phyloP scores from a whole-genome alignment of 2,888 invertebrate genomes.

The Exocentrus adspersus region DNA sequence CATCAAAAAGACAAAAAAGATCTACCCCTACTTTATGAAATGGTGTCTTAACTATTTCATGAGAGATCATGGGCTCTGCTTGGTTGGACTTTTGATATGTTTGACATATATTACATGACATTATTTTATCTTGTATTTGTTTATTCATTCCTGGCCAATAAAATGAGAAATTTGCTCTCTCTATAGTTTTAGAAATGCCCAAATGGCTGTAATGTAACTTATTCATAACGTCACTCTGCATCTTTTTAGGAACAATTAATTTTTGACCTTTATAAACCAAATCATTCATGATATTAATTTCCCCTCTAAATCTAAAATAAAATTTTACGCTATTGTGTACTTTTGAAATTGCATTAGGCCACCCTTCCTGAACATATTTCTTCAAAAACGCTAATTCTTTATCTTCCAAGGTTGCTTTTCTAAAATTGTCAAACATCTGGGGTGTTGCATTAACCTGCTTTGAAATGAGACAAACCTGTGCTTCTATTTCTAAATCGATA shows the following conservation, averaged over 20 bases:
- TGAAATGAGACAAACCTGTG: too few relatives aligned
- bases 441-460: not conserved
- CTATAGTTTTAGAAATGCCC: slow-evolving; percentile 27
- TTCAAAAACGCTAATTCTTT: too few relatives aligned
- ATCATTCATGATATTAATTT: too few relatives aligned
- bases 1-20: slow-evolving; percentile 21
- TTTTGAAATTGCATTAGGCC: too few relatives aligned
- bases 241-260: slow-evolving; percentile 29
- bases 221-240: slow-evolving; percentile 27
- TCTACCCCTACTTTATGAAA: slow-evolving; percentile 31
- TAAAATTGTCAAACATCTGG: not conserved
- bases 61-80: slow-evolving; percentile 31
- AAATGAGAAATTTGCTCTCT: slow-evolving; percentile 30
- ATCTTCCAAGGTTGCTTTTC: not conserved
- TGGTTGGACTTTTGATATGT: slow-evolving; percentile 22
- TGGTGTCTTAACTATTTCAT: slow-evolving; percentile 24
- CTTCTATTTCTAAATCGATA: too few relatives aligned
- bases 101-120: slow-evolving; percentile 27
- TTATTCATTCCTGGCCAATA: slow-evolving; percentile 34
- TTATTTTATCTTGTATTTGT: slow-evolving; percentile 25
- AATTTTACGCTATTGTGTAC: too few relatives aligned
- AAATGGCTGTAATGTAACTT: slow-evolving; percentile 32
- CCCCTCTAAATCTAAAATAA: too few relatives aligned
- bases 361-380: too few relatives aligned
- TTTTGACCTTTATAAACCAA: not conserved